Base-by-base conservation (phyloP, 1,140 invertebrate genomes). In the Drosophila nannoptera region DNA sequence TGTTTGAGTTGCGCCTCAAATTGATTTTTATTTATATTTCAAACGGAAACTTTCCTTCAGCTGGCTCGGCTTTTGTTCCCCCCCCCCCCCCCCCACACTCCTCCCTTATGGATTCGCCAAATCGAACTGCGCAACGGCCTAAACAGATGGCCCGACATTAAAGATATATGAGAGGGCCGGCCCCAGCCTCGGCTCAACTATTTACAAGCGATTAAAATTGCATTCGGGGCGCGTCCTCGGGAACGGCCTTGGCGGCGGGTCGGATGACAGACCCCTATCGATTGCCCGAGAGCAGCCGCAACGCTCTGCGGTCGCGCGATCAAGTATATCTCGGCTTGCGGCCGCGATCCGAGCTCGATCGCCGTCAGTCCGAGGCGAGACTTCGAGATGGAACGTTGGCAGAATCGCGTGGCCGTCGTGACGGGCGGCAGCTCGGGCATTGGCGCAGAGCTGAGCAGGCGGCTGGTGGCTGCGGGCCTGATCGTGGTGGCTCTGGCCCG, bases 381-480 rank as follows among this genome's bases (percentile, higher is more conserved):
- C 29, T n/a, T 40, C 38, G 63, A 7, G 54, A 95, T 94, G 94
- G 93, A 94, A 40, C 90, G 92, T 42, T 94, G 93, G 93, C 61
- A 48, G 1, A 92, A 92, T 40, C 92, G 92, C 63, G 91, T 93
- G 0, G 94, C 93, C 0, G 90, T 95, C 8, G 92, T 96, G 16
- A 95, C 94, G 1, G 94, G 94, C 0, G 94, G 94, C 1, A 94
- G 93, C 59, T 89, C 90, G 0, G 95, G 94, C 0, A 95, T 96
- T 5, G 94, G 95, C 0, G 91, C 91, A 0, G 91, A 89, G 0
- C 88, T 93, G 3, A 90, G 90, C n/a, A 87, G 90, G 52, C 69
- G 84, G 2, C 86, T 96, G 2, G 91, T 92, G 0, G 77, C 91
- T 16, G 84, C 91, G 33, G 94, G 94, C 0, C 75, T 95, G 56